These are phyloP conservation scores for Nymphalis polychloros DNA, from an alignment of 2,888 invertebrate genomes.

Conservation along the genomic window DNA sequence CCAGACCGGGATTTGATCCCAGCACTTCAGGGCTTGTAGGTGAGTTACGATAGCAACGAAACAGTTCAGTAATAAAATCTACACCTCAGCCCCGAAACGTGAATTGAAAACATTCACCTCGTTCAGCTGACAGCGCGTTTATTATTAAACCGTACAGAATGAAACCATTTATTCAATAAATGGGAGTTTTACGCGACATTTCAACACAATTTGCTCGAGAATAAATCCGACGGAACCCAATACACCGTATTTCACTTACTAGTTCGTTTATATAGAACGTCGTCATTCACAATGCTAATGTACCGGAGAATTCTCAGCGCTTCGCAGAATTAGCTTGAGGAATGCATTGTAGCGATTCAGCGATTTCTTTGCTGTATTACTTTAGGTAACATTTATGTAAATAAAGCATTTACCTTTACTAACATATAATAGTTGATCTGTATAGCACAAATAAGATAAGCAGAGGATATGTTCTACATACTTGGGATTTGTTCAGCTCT, in stretches of 20 bases:
- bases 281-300: slow-evolving; percentile 25
- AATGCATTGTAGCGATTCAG: slow-evolving; percentile 12
- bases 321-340: slow-evolving; percentile 15
- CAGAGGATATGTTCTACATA: no score
- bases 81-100: not conserved
- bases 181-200: slow-evolving; percentile 13
- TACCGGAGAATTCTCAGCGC: slow-evolving; percentile 18
- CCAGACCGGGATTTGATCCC: no score
- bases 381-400: not conserved
- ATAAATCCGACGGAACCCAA: slow-evolving; percentile 20
- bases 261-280: slow-evolving; percentile 1
- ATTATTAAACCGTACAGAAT: slow-evolving; percentile 6
- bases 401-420: not conserved
- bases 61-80: not conserved
- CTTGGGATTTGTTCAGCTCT: no score
- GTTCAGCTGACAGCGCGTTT: slow-evolving; percentile 5
- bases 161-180: slow-evolving; percentile 12
- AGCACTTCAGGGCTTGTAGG: no score
- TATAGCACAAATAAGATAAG: no score
- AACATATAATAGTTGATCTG: no score
- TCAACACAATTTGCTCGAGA: slow-evolving; percentile 14
- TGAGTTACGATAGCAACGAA: no score
- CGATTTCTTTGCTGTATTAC: slow-evolving; percentile 7
- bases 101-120: slow-evolving; percentile 4
- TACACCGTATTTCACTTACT: slow-evolving; percentile 9